Evolutionary conservation across 1,140 invertebrate species (phyloP).

Genomic region (Mactra quadrangularis): DNA sequence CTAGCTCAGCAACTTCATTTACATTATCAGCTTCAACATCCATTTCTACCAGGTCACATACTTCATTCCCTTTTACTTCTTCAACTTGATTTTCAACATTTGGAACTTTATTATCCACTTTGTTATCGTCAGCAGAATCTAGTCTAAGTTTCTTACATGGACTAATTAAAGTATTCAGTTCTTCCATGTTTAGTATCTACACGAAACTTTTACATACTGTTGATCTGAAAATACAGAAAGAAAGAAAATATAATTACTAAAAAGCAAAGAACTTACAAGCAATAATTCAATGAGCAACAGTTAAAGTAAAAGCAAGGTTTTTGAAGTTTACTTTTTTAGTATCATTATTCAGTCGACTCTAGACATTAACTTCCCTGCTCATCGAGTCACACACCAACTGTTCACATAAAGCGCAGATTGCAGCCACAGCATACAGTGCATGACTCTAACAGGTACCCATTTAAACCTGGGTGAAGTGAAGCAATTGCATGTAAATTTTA

Average conservation of each 20-base stretch:
- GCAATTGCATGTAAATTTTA: too few species aligned
- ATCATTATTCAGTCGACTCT: too few species aligned
- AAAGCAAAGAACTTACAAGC: neutral
- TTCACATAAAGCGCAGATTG: neutral
- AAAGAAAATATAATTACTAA: neutral
- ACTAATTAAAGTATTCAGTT: constrained; percentile 19
- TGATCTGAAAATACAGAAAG: neutral
- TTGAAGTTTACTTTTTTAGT: too few species aligned
- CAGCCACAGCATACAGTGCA: too few species aligned
- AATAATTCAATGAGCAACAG: neutral
- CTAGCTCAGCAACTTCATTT: neutral
- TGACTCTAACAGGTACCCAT: too few species aligned
- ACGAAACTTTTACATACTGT: neutral
- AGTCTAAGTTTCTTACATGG: constrained; percentile 23
- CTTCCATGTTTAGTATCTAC: constrained; percentile 18
- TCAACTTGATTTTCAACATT: neutral
- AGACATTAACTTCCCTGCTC: too few species aligned
- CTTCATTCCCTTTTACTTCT: too few species aligned
- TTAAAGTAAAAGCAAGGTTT: neutral
- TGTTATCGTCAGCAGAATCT: neutral
- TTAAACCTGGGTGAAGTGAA: too few species aligned
- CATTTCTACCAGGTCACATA: too few species aligned
- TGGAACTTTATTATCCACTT: neutral
- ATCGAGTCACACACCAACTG: too few species aligned
- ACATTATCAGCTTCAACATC: neutral